These are phyloP conservation scores for Callimorpha dominula DNA, from an alignment of 2,888 invertebrate genomes.

Conservation along the genomic window DNA sequence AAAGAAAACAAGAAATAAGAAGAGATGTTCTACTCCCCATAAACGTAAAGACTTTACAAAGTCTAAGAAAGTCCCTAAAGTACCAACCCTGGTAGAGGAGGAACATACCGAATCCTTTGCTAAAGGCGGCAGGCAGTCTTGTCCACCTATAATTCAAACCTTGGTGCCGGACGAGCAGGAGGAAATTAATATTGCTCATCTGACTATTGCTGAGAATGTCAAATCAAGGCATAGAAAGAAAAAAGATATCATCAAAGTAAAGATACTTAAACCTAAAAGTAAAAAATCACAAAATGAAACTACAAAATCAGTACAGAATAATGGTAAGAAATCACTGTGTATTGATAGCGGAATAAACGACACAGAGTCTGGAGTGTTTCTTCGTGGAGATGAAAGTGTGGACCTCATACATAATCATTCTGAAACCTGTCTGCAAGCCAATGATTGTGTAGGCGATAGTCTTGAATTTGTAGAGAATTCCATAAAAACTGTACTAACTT, in stretches of 20 bases:
- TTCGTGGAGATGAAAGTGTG: conserved; percentile 62
- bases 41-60: conserved; percentile 58
- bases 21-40: conserved; percentile 71
- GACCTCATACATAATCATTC: conserved; percentile 82
- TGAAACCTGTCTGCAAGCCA: conserved; percentile 74
- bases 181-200: conserved; percentile 37
- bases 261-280: conserved; percentile 71
- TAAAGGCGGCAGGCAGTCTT: conserved; percentile 64
- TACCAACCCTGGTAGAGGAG: conserved; percentile 66
- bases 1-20: conserved; percentile 53
- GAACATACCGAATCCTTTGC: conserved; percentile 69
- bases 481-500: conserved; percentile 61
- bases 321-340: conserved; percentile 51
- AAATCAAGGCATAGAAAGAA: conserved; percentile 61
- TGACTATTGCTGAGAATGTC: conserved; percentile 25
- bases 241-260: conserved; percentile 79
- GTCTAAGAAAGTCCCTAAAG: conserved; percentile 47
- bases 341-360: conserved; percentile 72
- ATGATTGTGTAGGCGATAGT: conserved; percentile 73
- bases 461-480: conserved; percentile 67
- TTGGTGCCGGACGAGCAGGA: conserved; percentile 38
- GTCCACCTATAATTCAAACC: conserved; percentile 64
- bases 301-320: conserved; percentile 29
- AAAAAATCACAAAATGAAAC: conserved; percentile 45
- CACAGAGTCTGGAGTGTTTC: conserved; percentile 59